phyloP scores from a whole-genome alignment of 2,888 invertebrate species.

The Meganola albula region DNA sequence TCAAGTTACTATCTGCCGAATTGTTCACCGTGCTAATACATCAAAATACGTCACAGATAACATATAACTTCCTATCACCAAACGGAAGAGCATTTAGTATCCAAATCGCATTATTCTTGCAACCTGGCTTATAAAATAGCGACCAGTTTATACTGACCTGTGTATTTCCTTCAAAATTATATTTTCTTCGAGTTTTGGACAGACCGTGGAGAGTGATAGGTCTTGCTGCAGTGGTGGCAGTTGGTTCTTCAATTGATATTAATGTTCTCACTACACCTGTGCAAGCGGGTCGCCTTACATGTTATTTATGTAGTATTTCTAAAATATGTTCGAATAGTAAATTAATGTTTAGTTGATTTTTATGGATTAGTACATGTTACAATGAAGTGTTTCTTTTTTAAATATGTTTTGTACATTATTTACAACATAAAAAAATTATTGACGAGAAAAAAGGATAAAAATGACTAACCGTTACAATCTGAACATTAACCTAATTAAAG shows the following conservation, averaged over 20 bases:
- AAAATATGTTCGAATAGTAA: slow-evolving; percentile 13
- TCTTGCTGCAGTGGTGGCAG: slow-evolving; percentile 43
- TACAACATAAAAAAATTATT: no score
- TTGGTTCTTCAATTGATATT: slow-evolving; percentile 74
- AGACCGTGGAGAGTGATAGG: slow-evolving; percentile 34
- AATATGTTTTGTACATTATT: no score
- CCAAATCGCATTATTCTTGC: slow-evolving; percentile 64
- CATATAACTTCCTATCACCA: slow-evolving; percentile 25
- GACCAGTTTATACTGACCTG: slow-evolving; percentile 39
- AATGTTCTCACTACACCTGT: slow-evolving; percentile 70
- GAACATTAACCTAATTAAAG: no score
- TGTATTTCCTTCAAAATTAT: no score
- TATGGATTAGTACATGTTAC: no score
- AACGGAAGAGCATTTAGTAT: slow-evolving; percentile 44
- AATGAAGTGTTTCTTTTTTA: no score
- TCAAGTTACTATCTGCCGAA: no score
- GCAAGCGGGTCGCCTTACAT: slow-evolving; percentile 55
- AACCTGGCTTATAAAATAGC: slow-evolving; percentile 66
- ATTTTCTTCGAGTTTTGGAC: no score
- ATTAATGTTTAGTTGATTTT: slow-evolving; percentile 19
- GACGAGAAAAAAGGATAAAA: no score
- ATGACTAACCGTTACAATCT: no score
- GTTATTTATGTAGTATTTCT: slow-evolving; percentile 28
- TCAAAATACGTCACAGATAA: slow-evolving; percentile 22
- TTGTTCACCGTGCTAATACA: slow-evolving; percentile 22